Conservation (phyloP, 2,113 vertebrate species). For the Delphinapterus leucas region DNA sequence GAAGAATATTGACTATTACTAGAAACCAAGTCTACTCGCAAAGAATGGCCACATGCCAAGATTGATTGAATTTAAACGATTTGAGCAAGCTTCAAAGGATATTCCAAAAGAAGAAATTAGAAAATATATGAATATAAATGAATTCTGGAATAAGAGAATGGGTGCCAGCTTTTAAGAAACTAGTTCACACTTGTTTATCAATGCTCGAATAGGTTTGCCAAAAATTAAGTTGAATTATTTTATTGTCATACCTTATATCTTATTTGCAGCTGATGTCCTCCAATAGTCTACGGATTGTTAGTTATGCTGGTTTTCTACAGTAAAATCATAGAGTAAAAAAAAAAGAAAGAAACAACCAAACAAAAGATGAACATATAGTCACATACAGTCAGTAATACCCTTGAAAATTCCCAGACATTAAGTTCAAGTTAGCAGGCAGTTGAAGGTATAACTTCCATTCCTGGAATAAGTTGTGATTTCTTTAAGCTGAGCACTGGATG, state of each 20-base stretch:
- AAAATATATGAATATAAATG: constrained; percentile 35
- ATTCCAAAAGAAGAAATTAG: constrained; percentile 37
- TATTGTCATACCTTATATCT: neutral
- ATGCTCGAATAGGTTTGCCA: neutral
- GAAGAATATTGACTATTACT: constrained; percentile 57
- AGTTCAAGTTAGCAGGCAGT: neutral
- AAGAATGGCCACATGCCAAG: constrained; percentile 29
- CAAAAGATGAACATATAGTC: neutral
- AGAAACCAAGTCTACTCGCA: constrained; percentile 8
- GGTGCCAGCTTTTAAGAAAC: neutral
- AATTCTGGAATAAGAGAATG: constrained; percentile 34
- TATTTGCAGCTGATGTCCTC: neutral
- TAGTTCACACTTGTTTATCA: neutral
- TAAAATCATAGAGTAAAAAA: neutral
- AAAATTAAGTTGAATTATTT: constrained; percentile 20
- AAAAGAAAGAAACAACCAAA: neutral
- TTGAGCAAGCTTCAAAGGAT: constrained; percentile 44
- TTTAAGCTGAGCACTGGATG: neutral
- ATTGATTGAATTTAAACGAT: constrained; percentile 46
- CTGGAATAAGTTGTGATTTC: neutral
- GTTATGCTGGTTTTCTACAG: neutral
- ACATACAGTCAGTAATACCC: neutral
- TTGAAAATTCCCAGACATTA: neutral
- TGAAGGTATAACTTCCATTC: neutral
- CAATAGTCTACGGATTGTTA: neutral